Percentiles rank a stretch among this genome's conserved stretches.
Evolutionary conservation across 2,888 invertebrate genomes (phyloP).

Genomic region (Drosophila multiciliata): DNA sequence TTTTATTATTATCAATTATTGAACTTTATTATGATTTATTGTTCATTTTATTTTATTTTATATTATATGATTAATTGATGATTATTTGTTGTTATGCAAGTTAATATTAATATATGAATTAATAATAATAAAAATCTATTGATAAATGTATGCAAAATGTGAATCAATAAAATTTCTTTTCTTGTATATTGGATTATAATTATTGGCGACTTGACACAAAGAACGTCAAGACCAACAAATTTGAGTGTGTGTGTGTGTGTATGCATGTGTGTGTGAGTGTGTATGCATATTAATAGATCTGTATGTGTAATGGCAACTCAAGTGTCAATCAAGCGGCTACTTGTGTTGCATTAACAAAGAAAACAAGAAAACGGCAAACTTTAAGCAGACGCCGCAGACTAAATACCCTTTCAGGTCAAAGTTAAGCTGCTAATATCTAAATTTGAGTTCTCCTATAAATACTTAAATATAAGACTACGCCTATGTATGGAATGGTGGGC

Average conservation of each 20-base stretch:
- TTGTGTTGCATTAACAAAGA: constrained; percentile 62
- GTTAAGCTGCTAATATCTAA: not conserved
- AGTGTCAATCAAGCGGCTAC: constrained; percentile 70
- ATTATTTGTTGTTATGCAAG: too few species aligned
- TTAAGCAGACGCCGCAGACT: not conserved
- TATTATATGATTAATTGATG: not conserved
- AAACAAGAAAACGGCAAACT: constrained; percentile 15
- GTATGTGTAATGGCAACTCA: constrained; percentile 52
- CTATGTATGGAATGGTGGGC: not conserved
- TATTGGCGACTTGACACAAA: constrained; percentile 18
- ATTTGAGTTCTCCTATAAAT: not conserved
- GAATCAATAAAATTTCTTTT: not conserved
- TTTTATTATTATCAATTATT: too few species aligned
- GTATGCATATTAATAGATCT: constrained; percentile 3
- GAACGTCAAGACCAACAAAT: not conserved
- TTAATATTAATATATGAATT: too few species aligned
- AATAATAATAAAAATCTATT: not conserved
- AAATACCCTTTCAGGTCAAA: not conserved
- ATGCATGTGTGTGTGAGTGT: not conserved
- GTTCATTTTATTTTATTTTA: not conserved
- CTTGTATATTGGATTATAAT: not conserved
- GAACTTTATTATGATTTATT: not conserved
- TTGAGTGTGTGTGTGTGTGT: not conserved
- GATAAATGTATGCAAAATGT: not conserved
- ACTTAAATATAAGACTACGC: too few species aligned